Evolutionary conservation across 2,888 invertebrate species (phyloP), one percentile per base, ranked within the genome.

Genomic region (Diplazon laetatorius): DNA sequence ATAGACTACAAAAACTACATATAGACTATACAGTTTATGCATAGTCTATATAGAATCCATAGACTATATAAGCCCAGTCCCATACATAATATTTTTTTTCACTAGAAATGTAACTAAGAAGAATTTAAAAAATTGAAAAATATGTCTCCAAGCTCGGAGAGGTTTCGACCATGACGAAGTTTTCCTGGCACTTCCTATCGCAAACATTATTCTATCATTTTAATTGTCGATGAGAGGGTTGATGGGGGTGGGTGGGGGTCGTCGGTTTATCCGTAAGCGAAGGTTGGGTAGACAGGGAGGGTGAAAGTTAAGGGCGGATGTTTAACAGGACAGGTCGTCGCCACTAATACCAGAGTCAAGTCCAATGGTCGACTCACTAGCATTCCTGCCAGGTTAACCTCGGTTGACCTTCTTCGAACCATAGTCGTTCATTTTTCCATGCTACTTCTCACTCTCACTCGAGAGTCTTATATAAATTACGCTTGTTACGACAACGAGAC

Each of bases 121-220:
- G 42, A 44, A 18, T 20, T 25, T 30, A 35, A 12, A 16, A 39
- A 35, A 30, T 16, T n/a, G 20, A 14, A 52, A 10, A 46, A 9
- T 25, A 1, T 30, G 22, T 55, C 55, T 55, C 30, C n/a, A n/a
- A 39, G 72, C n/a, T 81, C 82, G 78, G 75, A 44, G 30, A 20
- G 57, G 74, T 87, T 86, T 86, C 85, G 85, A 85, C 82, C 63
- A 82, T n/a, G 25, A 82, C 83, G 20, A 50, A 50, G 69, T 81
- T 88, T 88, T 88, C 87, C 85, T 84, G 85, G 83, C 88, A 90
- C 89, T 90, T 89, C 87, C 85, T 87, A 87, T 85, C 82, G 88
- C 89, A 90, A 90, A 89, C 87, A 89, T 89, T 90, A 87, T 90
- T 90, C 88, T 87, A 90, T 89, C 89, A 90, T 90, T 90, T 89